Percentiles rank a stretch among this genome's conserved stretches.
Evolutionary conservation across 2,113 vertebrate species (phyloP).

Genomic region (Merops nubicus): DNA sequence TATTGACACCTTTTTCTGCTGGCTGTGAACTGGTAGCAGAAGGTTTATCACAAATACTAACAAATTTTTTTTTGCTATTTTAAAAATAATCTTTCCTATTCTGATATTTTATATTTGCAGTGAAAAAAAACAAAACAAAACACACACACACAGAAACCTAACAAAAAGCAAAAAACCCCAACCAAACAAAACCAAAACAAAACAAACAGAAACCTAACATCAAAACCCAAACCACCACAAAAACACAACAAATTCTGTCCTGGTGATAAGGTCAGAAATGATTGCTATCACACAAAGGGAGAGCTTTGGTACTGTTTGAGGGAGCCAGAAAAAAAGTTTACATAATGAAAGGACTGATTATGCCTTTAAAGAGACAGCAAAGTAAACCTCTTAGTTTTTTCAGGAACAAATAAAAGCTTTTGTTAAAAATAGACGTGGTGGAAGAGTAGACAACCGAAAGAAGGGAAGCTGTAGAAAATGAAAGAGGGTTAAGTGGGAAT

Average conservation of each 20-base stretch:
- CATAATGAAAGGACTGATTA: not conserved
- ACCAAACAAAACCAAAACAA: not conserved
- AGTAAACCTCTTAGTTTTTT: not conserved
- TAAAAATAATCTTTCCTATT: not conserved
- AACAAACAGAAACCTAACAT: too few relatives aligned
- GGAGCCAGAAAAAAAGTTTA: not conserved
- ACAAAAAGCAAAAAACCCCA: too few relatives aligned
- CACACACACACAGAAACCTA: too few relatives aligned
- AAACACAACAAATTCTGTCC: not conserved
- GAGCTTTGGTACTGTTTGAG: not conserved
- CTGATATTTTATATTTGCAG: not conserved
- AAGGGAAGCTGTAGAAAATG: not conserved
- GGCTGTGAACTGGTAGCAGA: not conserved
- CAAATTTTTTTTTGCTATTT: rapidly evolving
- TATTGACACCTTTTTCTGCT: not conserved
- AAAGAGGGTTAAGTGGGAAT: not conserved
- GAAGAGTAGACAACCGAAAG: not conserved
- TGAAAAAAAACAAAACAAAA: too few relatives aligned
- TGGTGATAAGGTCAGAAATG: not conserved
- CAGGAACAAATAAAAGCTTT: not conserved
- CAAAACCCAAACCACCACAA: not conserved
- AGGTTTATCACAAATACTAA: not conserved
- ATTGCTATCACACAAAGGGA: not conserved
- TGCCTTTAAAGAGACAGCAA: not conserved
- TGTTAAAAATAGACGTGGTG: not conserved